phyloP scores from a whole-genome alignment of 2,113 vertebrate species.

The Rhinoderma darwinii region DNA sequence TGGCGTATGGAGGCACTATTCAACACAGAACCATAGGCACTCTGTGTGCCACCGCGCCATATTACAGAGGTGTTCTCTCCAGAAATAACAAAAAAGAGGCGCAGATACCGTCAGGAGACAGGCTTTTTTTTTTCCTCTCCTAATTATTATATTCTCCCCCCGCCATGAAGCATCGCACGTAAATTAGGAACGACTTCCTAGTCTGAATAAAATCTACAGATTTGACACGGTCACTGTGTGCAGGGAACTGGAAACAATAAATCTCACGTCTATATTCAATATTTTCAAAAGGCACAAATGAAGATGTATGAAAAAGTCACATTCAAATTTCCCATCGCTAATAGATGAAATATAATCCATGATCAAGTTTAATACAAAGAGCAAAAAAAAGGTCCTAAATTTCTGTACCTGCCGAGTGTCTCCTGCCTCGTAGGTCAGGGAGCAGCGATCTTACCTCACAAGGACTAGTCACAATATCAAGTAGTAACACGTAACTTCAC shows the following conservation, averaged over 20 bases:
- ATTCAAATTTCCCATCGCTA: neutral
- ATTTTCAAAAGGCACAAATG: slow-evolving; percentile 2
- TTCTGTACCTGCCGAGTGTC: neutral
- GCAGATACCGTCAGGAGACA: too few species aligned
- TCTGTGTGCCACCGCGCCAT: too few species aligned
- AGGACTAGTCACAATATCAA: neutral
- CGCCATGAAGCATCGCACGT: too few species aligned
- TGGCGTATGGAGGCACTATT: too few species aligned
- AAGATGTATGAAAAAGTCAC: neutral
- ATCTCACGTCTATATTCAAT: neutral
- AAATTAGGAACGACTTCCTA: neutral
- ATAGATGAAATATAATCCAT: neutral
- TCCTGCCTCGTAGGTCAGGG: too few species aligned
- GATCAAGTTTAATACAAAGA: neutral
- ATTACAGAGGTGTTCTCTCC: too few species aligned
- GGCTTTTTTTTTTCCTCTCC: too few species aligned
- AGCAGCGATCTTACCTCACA: neutral
- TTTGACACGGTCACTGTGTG: neutral
- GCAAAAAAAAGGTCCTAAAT: neutral
- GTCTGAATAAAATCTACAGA: neutral
- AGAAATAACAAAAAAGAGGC: too few species aligned
- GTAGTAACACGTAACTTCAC: neutral
- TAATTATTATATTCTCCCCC: too few species aligned
- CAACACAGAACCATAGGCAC: too few species aligned
- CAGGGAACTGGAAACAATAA: neutral